Evolutionary conservation across 2,888 invertebrate genomes (phyloP), one percentile per base, ranked within the genome.

Genomic region (Orthosia cruda): DNA sequence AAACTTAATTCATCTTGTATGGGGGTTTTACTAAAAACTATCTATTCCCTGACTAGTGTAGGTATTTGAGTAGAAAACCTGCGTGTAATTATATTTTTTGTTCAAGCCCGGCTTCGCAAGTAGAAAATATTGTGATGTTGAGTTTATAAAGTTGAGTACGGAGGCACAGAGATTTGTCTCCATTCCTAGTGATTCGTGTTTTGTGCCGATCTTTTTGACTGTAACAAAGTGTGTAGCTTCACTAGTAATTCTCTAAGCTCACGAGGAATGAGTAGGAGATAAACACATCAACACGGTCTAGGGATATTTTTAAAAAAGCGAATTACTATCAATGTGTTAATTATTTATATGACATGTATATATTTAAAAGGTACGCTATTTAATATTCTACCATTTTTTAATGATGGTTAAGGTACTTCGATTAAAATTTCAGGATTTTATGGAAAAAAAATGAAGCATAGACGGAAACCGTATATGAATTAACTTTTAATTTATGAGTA

Each of bases 61-160:
- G 15, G 2, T 52, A 73, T 45, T 70, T 32, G 23, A 64, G 15
- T 75, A 23, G 40, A 67, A 18, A 54, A 40, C 54, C n/a, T 66
- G 18, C 47, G 23, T 11, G 13, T 52, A 59, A 13, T n/a, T 40
- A 66, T 45, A 49, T 23, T 61, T 76, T 61, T 77, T 7, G 3
- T 54, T 62, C 13, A 12, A 59, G 32, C 13, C 32, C 50, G 9
- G n/a, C 9, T 45, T 18, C 57, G 1, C 26, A 23, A 11, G 20
- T 26, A 58, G 52, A 23, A 45, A n/a, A 26, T 58, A 32, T 58
- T 58, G 23, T 18, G 13, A 32, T 64, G 12, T 26, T 58, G 52
- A n/a, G n/a, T 23, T 49, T 26, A 12, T 55, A 52, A 59, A 68
- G 16, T 61, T 54, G 68, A 59, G 47, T 7, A 13, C 45, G 9